phyloP scores from a whole-genome alignment of 2,113 vertebrate genomes.

The Scophthalmus maximus region DNA sequence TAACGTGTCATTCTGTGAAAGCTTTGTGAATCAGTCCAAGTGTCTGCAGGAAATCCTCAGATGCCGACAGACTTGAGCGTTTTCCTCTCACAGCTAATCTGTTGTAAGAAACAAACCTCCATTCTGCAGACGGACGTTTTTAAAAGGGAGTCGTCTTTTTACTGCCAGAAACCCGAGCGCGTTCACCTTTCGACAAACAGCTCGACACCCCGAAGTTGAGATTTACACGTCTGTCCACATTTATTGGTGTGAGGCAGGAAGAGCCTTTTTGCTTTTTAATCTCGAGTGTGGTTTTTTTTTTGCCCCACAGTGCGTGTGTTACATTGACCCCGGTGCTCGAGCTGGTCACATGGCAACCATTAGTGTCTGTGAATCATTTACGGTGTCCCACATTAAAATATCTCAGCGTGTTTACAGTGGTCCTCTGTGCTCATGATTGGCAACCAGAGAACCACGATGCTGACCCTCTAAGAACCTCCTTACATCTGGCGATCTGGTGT shows the following conservation, averaged over 20 bases:
- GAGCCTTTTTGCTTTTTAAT: slow-evolving; percentile 7
- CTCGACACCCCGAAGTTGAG: slow-evolving; percentile 14
- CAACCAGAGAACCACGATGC: slow-evolving; percentile 16
- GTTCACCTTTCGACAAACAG: slow-evolving; percentile 37
- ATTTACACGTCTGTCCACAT: slow-evolving; percentile 42
- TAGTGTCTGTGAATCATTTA: slow-evolving; percentile 66
- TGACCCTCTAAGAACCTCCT: slow-evolving; percentile 16
- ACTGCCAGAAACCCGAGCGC: slow-evolving; percentile 38
- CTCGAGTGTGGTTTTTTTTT: slow-evolving; percentile 17
- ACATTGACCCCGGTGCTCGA: slow-evolving; percentile 24
- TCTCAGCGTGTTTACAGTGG: slow-evolving; percentile 44
- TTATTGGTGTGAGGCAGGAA: slow-evolving; percentile 20
- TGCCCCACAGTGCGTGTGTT: background rate
- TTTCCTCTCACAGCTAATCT: background rate
- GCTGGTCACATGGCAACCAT: slow-evolving; percentile 65
- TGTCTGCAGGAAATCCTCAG: background rate
- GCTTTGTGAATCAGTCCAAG: background rate
- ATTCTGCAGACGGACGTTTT: slow-evolving; percentile 6
- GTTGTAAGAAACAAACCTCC: background rate
- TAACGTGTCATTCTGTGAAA: background rate
- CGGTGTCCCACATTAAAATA: slow-evolving; percentile 38
- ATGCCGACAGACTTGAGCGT: background rate
- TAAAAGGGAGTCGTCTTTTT: slow-evolving; percentile 8
- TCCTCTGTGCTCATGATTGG: slow-evolving; percentile 15
- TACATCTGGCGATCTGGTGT: slow-evolving; percentile 11